Conservation (phyloP, 2,888 invertebrate genomes). For the Plagiodera versicolora region DNA sequence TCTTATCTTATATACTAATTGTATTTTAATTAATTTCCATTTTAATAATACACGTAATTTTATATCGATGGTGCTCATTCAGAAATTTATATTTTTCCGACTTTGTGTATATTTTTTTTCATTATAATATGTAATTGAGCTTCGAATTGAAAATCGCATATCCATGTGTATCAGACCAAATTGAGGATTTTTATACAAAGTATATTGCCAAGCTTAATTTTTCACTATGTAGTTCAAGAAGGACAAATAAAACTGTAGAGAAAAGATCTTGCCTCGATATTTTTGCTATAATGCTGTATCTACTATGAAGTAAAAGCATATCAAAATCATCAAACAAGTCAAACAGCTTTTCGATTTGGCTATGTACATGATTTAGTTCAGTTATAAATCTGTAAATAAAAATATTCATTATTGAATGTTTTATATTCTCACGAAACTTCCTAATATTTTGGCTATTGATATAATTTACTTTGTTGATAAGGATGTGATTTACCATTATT, state of each 20-base stretch:
- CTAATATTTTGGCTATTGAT: constrained; percentile 26
- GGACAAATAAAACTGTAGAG: constrained; percentile 31
- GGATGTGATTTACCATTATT: constrained; percentile 17
- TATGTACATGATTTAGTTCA: constrained; percentile 18
- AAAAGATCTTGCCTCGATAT: constrained; percentile 36
- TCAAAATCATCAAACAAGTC: constrained; percentile 30
- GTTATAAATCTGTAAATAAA: not conserved
- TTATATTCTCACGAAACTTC: constrained; percentile 2
- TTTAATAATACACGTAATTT: constrained; percentile 28
- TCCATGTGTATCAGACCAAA: constrained; percentile 47
- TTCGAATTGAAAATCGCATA: constrained; percentile 41
- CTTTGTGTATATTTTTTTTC: constrained; percentile 6
- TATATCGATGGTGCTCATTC: constrained; percentile 29
- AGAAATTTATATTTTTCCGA: constrained; percentile 17
- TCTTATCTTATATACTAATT: constrained; percentile 13
- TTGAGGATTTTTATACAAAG: constrained; percentile 30
- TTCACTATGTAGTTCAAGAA: constrained; percentile 34
- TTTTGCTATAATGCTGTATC: constrained; percentile 44
- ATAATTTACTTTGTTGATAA: constrained; percentile 13
- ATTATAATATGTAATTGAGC: constrained; percentile 22
- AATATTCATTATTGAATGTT: constrained; percentile 8
- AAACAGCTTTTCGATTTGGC: constrained; percentile 18
- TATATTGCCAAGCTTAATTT: constrained; percentile 51
- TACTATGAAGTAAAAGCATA: constrained; percentile 37
- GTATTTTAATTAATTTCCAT: constrained; percentile 19